phyloP scores from a whole-genome alignment of 2,113 vertebrate genomes.

The Mobula birostris region DNA sequence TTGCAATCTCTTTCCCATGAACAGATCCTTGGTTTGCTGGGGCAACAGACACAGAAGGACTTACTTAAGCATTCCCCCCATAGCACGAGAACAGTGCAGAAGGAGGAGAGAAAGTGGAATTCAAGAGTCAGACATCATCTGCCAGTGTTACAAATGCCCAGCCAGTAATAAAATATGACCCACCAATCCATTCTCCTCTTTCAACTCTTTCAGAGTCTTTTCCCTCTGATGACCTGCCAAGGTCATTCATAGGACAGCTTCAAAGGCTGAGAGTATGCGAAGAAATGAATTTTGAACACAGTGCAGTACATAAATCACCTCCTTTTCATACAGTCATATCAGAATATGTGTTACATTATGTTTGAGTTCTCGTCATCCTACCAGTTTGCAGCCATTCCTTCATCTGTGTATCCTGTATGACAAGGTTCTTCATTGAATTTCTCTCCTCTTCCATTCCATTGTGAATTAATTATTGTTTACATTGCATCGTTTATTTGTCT shows the following conservation, averaged over 20 bases:
- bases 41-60: too few relatives aligned
- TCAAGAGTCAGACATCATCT: not conserved
- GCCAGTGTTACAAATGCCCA: not conserved
- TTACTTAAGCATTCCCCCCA: too few relatives aligned
- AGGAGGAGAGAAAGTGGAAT: too few relatives aligned
- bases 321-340: not conserved
- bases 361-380: not conserved
- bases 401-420: not conserved
- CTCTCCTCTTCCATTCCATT: not conserved
- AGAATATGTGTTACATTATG: not conserved
- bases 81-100: too few relatives aligned
- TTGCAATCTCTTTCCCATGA: too few relatives aligned
- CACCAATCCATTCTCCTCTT: too few relatives aligned
- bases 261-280: not conserved
- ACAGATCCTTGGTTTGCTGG: too few relatives aligned
- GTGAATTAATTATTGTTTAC: not conserved
- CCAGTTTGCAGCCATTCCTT: not conserved
- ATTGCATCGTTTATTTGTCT: not conserved
- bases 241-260: not conserved
- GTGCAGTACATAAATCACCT: not conserved
- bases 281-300: not conserved
- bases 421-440: constrained; percentile 8
- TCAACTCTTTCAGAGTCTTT: too few relatives aligned
- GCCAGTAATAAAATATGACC: not conserved
- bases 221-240: not conserved